Evolutionary conservation across 2,888 invertebrate genomes (phyloP), one percentile per base, ranked within the genome.

Genomic region (Adelognathus sp.): DNA sequence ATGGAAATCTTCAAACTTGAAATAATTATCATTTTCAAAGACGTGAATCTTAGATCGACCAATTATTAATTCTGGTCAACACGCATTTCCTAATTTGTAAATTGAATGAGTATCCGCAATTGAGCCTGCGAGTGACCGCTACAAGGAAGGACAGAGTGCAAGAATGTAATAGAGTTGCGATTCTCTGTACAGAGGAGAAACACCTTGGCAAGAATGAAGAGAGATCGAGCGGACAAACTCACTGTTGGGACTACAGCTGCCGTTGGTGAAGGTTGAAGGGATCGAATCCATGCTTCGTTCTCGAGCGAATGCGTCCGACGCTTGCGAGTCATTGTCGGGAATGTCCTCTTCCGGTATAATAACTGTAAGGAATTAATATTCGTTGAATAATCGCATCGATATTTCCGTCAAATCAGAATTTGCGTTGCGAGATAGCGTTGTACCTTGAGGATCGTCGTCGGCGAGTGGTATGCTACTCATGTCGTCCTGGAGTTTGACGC

Each of bases 221-320:
- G 16, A 44, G 39, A 52, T 6, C 33, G 11, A 2, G 33, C 16
- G n/a, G n/a, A n/a, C n/a, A 72, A 52, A 86, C 91, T 90, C 86
- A 92, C 94, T 94, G 82, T 93, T 94, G 74, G 96, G 96, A 89
- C 96, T 97, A 52, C 96, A 96, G 79, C 96, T 97, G 50, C 96
- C 96, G 90, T 97, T 97, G 31, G 97, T 97, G 87, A 97, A 97
- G 76, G 96, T 96, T 1, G 96, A 96, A 67, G 97, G 96, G 85
- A 98, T 94, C 0, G 98, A 98, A 92, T 98, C 98, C 95, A 97
- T 96, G 84, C 97, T 97, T 84, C 96, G 95, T 67, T 95, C 96
- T 89, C 95, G 95, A 84, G 95, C 95, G 91, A 96, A 93, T 83
- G 93, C 94, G 87, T 94, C 95, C 82, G 94, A 92, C 50, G 90